These are phyloP conservation scores for Ophraella communa DNA, from an alignment of 2,888 invertebrate species.

Conservation along the genomic window DNA sequence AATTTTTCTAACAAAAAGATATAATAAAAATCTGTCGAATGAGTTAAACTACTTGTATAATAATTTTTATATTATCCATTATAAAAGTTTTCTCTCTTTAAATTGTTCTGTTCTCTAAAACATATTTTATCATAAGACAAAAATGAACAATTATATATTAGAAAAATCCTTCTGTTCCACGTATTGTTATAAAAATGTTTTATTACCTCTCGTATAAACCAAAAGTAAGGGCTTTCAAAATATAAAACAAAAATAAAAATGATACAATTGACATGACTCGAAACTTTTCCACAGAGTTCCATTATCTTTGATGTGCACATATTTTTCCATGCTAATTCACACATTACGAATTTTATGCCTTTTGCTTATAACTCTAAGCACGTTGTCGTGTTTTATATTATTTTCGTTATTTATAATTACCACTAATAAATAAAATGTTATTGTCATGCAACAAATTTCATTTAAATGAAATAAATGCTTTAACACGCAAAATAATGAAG, in stretches of 20 bases:
- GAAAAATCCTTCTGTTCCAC: background rate
- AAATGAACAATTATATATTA: no score
- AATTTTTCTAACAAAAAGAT: no score
- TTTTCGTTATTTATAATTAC: background rate
- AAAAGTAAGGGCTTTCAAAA: background rate
- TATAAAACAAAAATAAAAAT: background rate
- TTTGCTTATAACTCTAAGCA: background rate
- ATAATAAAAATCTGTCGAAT: no score
- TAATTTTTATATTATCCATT: no score
- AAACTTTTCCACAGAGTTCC: background rate
- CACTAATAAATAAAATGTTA: background rate
- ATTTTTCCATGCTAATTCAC: background rate
- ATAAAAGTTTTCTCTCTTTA: no score
- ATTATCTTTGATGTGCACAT: background rate
- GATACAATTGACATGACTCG: background rate
- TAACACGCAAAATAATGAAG: no score
- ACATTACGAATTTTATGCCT: background rate
- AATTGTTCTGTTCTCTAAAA: no score
- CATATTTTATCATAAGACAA: no score
- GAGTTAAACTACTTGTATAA: no score
- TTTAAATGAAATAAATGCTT: no score
- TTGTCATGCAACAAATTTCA: no score
- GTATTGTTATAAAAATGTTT: background rate
- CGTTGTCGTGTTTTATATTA: background rate
- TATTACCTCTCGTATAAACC: background rate